Evolutionary conservation across 2,113 vertebrate genomes (phyloP), one percentile per base, ranked within the genome.

Genomic region (Sinocyclocheilus anophthalmus): DNA sequence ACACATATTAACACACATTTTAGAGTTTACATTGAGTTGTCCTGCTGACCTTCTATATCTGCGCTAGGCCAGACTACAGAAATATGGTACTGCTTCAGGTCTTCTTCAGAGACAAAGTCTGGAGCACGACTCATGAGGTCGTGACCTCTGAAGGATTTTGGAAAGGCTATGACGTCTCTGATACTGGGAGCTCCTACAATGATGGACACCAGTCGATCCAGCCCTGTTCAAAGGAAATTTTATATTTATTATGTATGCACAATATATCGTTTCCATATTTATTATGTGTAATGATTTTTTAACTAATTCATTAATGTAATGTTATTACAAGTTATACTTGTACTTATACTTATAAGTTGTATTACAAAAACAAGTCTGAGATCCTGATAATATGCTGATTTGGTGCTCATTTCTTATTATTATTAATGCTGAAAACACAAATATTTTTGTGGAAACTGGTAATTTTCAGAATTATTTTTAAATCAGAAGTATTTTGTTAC

Each of bases 121-220:
- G 98, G 98, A 67, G 97, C 96, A 0, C 30, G 92, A 91, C 96
- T 96, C 98, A 99, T 99, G 85, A 99, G 93, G 92, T 99, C 98
- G 7, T 95, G 94, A 86, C 98, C 98, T 18, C 93, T 95, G 91
- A 96, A 96, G 13, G 98, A 99, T 88, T 99, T 99, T 2, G 98
- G 98, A 90, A 99, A 99, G 81, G 98, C 98, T 33, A 99, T 99
- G 88, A 99, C 98, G 0, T 99, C 98, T 84, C 98, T 94, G 91
- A 99, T 99, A 91, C 95, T 99, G 33, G 94, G 87, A 57, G 97
- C 95, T 0, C 95, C 94, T 7, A 96, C 95, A 0, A 98, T 91
- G 67, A 99, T 95, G 88, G 97, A 96, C 16, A 99, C 93, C 72
- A 99, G 92, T 22, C 98, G 95, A 90, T 99, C 98, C 88, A 99